Evolutionary conservation across 2,888 invertebrate genomes (phyloP).

Genomic region (Onthophagus sagittarius): DNA sequence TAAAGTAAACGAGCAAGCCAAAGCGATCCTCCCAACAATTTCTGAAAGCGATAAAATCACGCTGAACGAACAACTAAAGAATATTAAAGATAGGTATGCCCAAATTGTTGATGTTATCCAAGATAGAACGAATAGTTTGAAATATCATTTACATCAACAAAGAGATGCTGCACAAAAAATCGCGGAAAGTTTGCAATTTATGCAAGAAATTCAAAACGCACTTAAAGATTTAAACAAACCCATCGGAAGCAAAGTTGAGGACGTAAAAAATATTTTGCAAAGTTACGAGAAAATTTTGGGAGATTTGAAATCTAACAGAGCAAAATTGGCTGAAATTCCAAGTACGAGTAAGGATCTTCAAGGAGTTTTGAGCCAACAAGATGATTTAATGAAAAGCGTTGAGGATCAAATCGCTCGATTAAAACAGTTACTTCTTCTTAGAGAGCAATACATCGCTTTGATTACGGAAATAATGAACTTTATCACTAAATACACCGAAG

Average conservation of each 20-base stretch:
- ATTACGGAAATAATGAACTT: slow-evolving; percentile 86
- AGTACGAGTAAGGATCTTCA: slow-evolving; percentile 74
- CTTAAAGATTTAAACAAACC: slow-evolving; percentile 80
- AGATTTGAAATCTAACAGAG: slow-evolving; percentile 74
- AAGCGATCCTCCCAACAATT: slow-evolving; percentile 72
- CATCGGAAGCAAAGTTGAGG: slow-evolving; percentile 81
- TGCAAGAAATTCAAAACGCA: slow-evolving; percentile 78
- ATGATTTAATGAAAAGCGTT: slow-evolving; percentile 78
- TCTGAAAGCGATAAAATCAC: slow-evolving; percentile 83
- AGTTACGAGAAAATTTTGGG: slow-evolving; percentile 74
- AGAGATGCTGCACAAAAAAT: slow-evolving; percentile 77
- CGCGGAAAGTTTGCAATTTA: slow-evolving; percentile 74
- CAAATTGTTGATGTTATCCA: slow-evolving; percentile 71
- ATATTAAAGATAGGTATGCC: slow-evolving; percentile 72
- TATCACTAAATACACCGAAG: slow-evolving; percentile 80
- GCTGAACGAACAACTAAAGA: slow-evolving; percentile 75
- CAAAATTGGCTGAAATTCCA: slow-evolving; percentile 73
- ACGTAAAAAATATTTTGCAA: slow-evolving; percentile 77
- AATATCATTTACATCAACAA: slow-evolving; percentile 75
- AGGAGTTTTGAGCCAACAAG: slow-evolving; percentile 75
- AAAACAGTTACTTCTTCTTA: slow-evolving; percentile 70
- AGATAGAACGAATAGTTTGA: slow-evolving; percentile 69
- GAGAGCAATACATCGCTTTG: slow-evolving; percentile 85
- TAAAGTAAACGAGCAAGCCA: slow-evolving; percentile 74
- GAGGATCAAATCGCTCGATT: slow-evolving; percentile 82